Base-by-base conservation (phyloP, 2,113 vertebrate species). In the Triplophysa siluroides region DNA sequence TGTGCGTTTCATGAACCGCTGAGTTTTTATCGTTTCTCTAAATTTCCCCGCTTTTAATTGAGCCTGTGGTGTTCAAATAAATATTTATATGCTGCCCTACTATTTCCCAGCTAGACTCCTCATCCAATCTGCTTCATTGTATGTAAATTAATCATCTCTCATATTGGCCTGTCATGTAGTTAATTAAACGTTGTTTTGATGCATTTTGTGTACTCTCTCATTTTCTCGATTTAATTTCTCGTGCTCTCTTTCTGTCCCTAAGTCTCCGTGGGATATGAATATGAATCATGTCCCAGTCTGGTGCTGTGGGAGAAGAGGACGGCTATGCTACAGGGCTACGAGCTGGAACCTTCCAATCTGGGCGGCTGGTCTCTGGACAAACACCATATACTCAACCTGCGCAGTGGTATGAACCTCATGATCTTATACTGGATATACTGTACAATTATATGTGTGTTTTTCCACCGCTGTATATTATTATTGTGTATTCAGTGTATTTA, bases 221-320 rank as follows among this genome's bases (percentile, higher is more conserved):
- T 8, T 29, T 3, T 23, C 58, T 58, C 45, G 33, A 38, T 61
- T n/a, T 58, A 45, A 14, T 41, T 56, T 69, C 23, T 21, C 1
- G 26, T 13, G 14, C 8, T 67, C 29, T 41, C 18, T 60, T 1
- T 72, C 12, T 63, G 19, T 71, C 67, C 88, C 81, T 29, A 84
- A 98, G 98, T 99, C 83, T 99, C 98, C 12, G 97, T 99, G n/a
- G 98, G 98, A 2, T 99, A 96, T 77, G 98, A 99, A 75, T 99
- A 99, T 50, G 98, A 99, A 88, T 97, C 97, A 38, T 99, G 98
- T 80, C 95, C 94, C 71, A 96, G 94, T 62, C 94, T 99, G 79
- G 96, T 99, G 85, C 91, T 98, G 19, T 99, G 98, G 98, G 98
- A 99, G 92, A 99, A 99, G 89, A 95, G 97, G 87, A 98, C 95